A percentile compares a stretch with the other conserved stretches of the same genome.
Evolutionary conservation across 2,888 invertebrate genomes (phyloP).

Genomic region (Lasioglossum calceatum): DNA sequence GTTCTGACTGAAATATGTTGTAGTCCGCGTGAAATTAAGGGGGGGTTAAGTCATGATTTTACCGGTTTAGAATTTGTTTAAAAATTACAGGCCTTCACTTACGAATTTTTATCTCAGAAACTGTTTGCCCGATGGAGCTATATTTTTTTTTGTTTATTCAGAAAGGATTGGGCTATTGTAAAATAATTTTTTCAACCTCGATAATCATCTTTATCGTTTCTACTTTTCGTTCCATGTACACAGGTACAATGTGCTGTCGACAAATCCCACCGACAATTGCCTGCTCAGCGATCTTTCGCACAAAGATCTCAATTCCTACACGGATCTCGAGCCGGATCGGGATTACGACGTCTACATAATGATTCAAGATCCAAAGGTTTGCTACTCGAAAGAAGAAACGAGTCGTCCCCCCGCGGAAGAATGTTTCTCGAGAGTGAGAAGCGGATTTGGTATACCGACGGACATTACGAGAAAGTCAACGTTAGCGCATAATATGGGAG

Average conservation of each 20-base stretch:
- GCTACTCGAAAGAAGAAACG: constrained; percentile 71
- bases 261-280: constrained; percentile 90
- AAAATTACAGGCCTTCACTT: no score
- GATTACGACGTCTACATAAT: constrained; percentile 93
- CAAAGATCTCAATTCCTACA: constrained; percentile 89
- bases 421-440: constrained; percentile 93
- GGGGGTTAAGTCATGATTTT: no score
- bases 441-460: constrained; percentile 89
- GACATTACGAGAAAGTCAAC: constrained; percentile 88
- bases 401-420: constrained; percentile 84
- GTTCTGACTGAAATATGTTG: no score
- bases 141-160: no score
- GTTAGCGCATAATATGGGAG: constrained; percentile 88
- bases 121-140: no score
- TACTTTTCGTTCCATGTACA: constrained; percentile 21
- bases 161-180: no score
- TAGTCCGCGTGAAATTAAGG: no score
- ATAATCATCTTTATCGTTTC: neutral
- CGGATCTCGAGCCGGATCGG: constrained; percentile 90
- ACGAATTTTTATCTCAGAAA: no score
- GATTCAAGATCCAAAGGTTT: constrained; percentile 87
- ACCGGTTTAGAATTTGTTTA: no score
- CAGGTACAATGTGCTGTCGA: constrained; percentile 85
- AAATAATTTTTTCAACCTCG: no score
- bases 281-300: constrained; percentile 90